A percentile compares a stretch with the other conserved stretches of the same genome.
Conservation (phyloP, 2,113 vertebrate species). For the Rana temporaria region DNA sequence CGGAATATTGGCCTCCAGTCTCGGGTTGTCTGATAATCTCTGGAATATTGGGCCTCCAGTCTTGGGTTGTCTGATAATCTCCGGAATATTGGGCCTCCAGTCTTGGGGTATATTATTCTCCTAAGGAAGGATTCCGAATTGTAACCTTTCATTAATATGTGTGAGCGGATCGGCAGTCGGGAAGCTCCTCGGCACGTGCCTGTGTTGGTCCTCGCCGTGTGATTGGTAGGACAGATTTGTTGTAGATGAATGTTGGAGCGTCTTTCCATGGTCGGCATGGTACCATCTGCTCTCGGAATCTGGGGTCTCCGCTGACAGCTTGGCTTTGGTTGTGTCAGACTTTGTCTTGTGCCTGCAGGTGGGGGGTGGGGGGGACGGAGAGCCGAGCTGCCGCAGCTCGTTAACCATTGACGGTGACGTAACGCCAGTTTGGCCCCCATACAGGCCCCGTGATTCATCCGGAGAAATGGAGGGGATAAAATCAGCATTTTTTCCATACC, state of each 20-base stretch:
- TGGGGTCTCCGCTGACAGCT: slow-evolving; percentile 7
- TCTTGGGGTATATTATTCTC: no score
- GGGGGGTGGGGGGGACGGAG: neutral
- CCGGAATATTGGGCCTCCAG: no score
- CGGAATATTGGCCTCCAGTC: no score
- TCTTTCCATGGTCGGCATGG: neutral
- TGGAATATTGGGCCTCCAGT: no score
- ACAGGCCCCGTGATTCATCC: neutral
- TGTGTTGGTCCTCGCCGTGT: no score
- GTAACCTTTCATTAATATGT: no score
- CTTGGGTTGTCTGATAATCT: no score
- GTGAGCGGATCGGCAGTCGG: no score
- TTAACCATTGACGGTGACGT: neutral
- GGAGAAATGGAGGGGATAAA: slow-evolving; percentile 18
- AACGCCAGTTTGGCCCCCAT: neutral
- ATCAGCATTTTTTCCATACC: slow-evolving; percentile 16
- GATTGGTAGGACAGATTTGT: neutral
- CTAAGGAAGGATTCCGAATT: no score
- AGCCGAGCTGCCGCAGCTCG: neutral
- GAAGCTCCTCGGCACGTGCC: no score
- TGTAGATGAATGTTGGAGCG: slow-evolving; percentile 18
- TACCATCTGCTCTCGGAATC: slow-evolving; percentile 4
- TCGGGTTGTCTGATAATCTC: no score
- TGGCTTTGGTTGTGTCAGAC: neutral
- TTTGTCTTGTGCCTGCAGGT: neutral